Conservation (phyloP, 2,888 invertebrate genomes). For the Pseudanteris insignis region DNA sequence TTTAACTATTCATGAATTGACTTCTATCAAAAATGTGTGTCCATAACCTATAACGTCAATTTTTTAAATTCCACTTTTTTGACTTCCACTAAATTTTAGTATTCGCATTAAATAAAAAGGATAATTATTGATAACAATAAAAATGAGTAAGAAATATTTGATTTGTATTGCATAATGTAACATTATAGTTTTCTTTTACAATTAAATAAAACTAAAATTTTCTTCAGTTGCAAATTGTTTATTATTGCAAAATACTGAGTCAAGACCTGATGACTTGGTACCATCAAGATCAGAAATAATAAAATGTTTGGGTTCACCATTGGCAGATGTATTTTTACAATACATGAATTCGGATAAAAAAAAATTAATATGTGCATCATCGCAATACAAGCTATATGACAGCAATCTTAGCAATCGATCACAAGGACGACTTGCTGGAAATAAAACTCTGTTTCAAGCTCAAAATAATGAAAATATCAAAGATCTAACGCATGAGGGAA, state of each 20-base stretch:
- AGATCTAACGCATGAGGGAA: slow-evolving; percentile 51
- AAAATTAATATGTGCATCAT: slow-evolving; percentile 47
- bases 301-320: slow-evolving; percentile 47
- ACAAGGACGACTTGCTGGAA: slow-evolving; percentile 34
- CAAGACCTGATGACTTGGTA: not conserved
- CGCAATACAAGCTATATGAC: slow-evolving; percentile 43
- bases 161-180: too few relatives aligned
- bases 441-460: too few relatives aligned
- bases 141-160: too few relatives aligned
- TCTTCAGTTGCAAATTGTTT: slow-evolving; percentile 17
- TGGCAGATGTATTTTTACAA: slow-evolving; percentile 50
- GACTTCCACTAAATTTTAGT: too few relatives aligned
- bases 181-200: too few relatives aligned
- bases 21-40: too few relatives aligned
- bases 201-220: not conserved
- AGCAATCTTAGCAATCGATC: slow-evolving; percentile 47
- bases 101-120: too few relatives aligned
- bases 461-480: slow-evolving; percentile 46
- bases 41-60: too few relatives aligned
- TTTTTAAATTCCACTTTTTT: too few relatives aligned
- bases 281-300: slow-evolving; percentile 49
- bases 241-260: slow-evolving; percentile 8
- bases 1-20: too few relatives aligned
- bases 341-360: slow-evolving; percentile 47
- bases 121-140: too few relatives aligned